Evolutionary conservation across 2,113 vertebrate genomes (phyloP), one percentile per base, ranked within the genome.

Genomic region (Hipposideros armiger): DNA sequence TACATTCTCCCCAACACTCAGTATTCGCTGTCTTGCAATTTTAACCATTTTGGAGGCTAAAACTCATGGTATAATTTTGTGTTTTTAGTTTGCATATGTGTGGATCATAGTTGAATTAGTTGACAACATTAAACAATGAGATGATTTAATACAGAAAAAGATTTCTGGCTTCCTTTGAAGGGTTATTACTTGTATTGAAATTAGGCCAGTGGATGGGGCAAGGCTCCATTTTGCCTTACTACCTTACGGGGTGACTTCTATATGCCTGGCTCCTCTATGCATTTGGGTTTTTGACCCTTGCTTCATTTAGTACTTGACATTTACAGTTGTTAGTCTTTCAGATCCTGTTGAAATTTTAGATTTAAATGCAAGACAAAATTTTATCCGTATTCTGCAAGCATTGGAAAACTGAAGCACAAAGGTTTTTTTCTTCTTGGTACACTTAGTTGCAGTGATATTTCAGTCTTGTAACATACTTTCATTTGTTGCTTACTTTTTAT

Each of bases 331-430:
- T 36, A 50, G 11, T 78, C 30, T 92, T 95, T 84, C 66, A 69
- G 72, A 28, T 91, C 19, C 28, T 17, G 19, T 95, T 73, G 80
- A 87, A 78, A 90, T 16, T 14, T 82, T 62, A 42, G 20, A 47
- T 54, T 32, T 91, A 81, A 76, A 40, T 70, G 14, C 9, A 36
- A 70, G 22, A 97, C 26, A 80, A 94, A 74, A 60, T 62, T 77
- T 60, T 96, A 77, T 56, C 32, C 22, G 95, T 89, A 80, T 54
- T 90, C 85, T 77, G 24, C 40, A 90, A 36, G 36, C 50, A 64
- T 30, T 84, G 20, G 47, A 85, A 90, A 81, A 84, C 40, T 50
- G 76, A 78, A 87, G 56, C 52, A 70, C 40, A 73, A 64, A 94
- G 81, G 6, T 26, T 54, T 90, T 95, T 84, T 50, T 50, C 47